These are phyloP conservation scores for Chaenodraco wilsoni DNA, from an alignment of 2,797 vertebrate genomes.

Conservation along the genomic window DNA sequence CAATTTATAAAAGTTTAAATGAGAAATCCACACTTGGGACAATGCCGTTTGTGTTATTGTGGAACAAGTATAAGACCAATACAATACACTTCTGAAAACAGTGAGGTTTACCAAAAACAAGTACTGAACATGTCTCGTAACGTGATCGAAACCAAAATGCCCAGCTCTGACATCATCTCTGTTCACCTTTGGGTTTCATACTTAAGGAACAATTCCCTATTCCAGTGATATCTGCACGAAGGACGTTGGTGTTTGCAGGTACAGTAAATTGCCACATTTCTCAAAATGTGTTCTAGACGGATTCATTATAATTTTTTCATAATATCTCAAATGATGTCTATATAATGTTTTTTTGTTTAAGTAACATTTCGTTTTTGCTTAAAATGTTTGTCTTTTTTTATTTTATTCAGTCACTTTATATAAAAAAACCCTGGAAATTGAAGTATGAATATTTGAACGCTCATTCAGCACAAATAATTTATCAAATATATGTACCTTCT, in stretches of 20 bases:
- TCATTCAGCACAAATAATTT: no score
- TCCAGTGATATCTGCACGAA: not conserved
- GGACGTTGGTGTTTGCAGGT: constrained; percentile 36
- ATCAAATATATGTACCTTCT: not conserved
- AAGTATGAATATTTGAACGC: not conserved
- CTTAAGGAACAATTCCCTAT: constrained; percentile 13
- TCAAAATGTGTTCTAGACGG: not conserved
- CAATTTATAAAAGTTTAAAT: not conserved
- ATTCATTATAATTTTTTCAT: no score
- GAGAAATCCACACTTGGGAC: not conserved
- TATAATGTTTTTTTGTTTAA: not conserved
- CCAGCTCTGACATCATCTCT: constrained; percentile 22
- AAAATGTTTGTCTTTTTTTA: not conserved
- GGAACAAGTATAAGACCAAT: not conserved
- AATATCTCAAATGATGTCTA: no score
- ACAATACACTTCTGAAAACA: not conserved
- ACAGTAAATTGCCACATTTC: constrained; percentile 26
- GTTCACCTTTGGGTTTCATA: constrained; percentile 45
- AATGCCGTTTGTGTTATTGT: not conserved
- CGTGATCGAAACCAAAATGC: not conserved
- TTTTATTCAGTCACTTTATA: no score
- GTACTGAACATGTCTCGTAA: not conserved
- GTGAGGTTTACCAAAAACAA: not conserved
- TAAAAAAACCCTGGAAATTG: not conserved
- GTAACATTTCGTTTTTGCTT: not conserved